phyloP scores from a whole-genome alignment of 2,888 invertebrate genomes.

The Mayetiola destructor region DNA sequence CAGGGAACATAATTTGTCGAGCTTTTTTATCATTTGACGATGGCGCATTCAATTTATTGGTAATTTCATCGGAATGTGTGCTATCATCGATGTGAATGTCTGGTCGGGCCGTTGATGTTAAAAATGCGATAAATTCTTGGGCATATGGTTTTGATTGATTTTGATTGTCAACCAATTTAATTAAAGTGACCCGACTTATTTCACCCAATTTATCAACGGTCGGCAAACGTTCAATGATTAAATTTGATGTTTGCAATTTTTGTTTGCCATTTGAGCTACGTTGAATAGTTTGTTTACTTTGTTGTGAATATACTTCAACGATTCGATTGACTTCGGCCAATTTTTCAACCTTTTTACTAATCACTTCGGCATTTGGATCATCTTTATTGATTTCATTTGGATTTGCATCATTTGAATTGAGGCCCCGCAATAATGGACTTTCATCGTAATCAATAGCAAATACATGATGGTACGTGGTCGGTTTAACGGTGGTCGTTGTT shows the following conservation, averaged over 20 bases:
- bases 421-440: slow-evolving; percentile 25
- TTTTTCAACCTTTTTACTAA: slow-evolving; percentile 38
- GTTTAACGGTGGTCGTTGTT: slow-evolving; percentile 26
- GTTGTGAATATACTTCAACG: slow-evolving; percentile 51
- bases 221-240: slow-evolving; percentile 45
- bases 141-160: neutral
- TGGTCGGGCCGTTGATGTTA: neutral
- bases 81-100: slow-evolving; percentile 22
- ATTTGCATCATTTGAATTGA: slow-evolving; percentile 24
- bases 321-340: slow-evolving; percentile 54
- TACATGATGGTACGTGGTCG: slow-evolving; percentile 36
- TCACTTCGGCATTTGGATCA: slow-evolving; percentile 34
- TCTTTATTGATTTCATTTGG: slow-evolving; percentile 28
- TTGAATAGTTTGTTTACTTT: slow-evolving; percentile 39
- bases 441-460: slow-evolving; percentile 35
- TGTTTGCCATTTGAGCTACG: slow-evolving; percentile 34
- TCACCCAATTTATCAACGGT: slow-evolving; percentile 52
- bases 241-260: slow-evolving; percentile 38
- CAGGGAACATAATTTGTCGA: slow-evolving; percentile 25
- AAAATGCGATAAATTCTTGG: neutral
- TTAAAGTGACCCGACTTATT: slow-evolving; percentile 51
- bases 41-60: slow-evolving; percentile 13
- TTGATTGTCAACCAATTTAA: slow-evolving; percentile 44
- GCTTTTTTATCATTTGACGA: slow-evolving; percentile 10
- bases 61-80: no score